Base-by-base conservation (phyloP, 1,140 invertebrate species). In the Cydia splendana region DNA sequence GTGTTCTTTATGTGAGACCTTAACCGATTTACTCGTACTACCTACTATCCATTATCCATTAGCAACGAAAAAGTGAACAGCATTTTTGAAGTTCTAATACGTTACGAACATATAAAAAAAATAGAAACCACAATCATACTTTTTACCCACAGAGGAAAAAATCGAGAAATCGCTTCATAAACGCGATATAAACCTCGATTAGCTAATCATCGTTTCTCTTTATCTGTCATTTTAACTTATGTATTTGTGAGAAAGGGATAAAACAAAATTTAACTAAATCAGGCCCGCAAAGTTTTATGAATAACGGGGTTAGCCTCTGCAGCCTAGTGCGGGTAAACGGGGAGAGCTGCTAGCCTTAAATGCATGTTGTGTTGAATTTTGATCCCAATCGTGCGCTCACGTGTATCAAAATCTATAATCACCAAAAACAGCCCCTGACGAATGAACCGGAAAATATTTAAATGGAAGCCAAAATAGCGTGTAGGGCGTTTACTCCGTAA, bases 391-490 rank as follows among this genome's bases (percentile, higher is more conserved):
- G 76, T 79, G 78, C 77, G 69, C 77, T 85, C 86, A 84, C 79
- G 85, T 87, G 83, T 81, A 84, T 86, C 85, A 82, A 88, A 85
- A 87, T 84, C 78, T 87, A 82, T 86, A 91, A 91, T 91, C 83
- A 88, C 81, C 81, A 75, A 76, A 86, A 93, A 91, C 88, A 91
- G 79, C 80, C 87, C 89, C 82, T 93, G 87, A 88, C 91, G 88
- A 93, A 93, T 93, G 91, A 79, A 88, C 81, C 89, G 87, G 89
- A 93, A 93, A 93, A 93, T 93, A 89, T 92, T 91, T 91, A 92
- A 93, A 93, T 93, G 86, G 87, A 91, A 91, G 87, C 80, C 82
- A 88, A 86, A 93, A 91, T 88, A 91, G 84, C 86, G 85, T 90
- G 84, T 84, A 82, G 83, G 77, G 79, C 76, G 79, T 81, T 82